A percentile compares a stretch with the other conserved stretches of the same genome.
Conservation (phyloP, 2,888 invertebrate species). For the Nysson spinosus region DNA sequence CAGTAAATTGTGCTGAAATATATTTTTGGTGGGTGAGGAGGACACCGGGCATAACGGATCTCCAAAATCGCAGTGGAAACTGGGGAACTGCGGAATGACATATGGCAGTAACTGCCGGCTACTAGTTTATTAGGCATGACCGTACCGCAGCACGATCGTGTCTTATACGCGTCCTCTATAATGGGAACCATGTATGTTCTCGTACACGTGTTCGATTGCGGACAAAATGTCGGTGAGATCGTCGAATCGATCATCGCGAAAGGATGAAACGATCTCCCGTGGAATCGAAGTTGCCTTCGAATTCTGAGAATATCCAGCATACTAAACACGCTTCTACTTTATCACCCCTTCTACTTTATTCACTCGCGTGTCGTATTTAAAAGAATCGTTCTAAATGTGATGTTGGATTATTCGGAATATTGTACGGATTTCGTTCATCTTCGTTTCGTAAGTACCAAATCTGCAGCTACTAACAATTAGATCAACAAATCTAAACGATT, state of each 20-base stretch:
- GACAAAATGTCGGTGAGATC: conserved; percentile 45
- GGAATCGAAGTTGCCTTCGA: too few species aligned
- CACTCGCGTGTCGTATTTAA: too few species aligned
- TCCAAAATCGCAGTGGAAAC: conserved; percentile 45
- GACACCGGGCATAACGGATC: conserved; percentile 4
- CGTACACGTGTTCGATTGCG: conserved; percentile 36
- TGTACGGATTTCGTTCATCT: too few species aligned
- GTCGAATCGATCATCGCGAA: conserved; percentile 38
- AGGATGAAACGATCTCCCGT: neutral
- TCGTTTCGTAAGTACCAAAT: too few species aligned
- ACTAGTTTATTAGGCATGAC: conserved; percentile 62
- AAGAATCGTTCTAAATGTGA: too few species aligned
- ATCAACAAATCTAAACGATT: too few species aligned
- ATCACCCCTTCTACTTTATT: too few species aligned
- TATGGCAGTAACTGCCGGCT: conserved; percentile 48
- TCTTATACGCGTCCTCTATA: conserved; percentile 54
- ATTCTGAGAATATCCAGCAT: too few species aligned
- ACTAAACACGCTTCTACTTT: too few species aligned
- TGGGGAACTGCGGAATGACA: conserved; percentile 41
- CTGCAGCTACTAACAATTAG: too few species aligned
- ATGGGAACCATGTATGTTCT: conserved; percentile 35
- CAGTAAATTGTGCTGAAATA: too few species aligned
- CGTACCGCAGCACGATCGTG: conserved; percentile 60
- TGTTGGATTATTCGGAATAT: too few species aligned
- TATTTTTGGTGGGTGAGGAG: conserved; percentile 26